Base-by-base conservation (phyloP, 2,113 vertebrate species). In the Apteryx owenii region DNA sequence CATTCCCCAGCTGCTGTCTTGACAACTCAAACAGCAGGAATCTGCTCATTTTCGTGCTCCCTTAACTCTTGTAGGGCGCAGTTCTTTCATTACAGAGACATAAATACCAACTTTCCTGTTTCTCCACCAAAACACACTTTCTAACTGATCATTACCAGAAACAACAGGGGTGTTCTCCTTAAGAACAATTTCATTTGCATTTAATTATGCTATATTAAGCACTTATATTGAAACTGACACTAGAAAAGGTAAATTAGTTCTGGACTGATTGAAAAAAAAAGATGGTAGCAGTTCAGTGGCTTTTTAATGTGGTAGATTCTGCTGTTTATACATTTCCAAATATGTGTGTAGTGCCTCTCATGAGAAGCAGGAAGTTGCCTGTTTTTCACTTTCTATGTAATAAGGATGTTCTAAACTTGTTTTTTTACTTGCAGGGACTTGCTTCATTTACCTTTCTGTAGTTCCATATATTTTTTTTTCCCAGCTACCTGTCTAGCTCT, bases 21-120 rank as follows among this genome's bases (percentile, higher is more conserved):
- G 84, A 73, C 62, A 95, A 75, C 62, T 61, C 77, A 95, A 90
- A 88, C 70, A 95, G 70, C 48, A 93, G 85, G 65, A 84, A 82
- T 56, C 76, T 85, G 31, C 70, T 94, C 3, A 4, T 82, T 68
- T 87, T 93, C 64, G 51, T 61, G 42, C 13, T 91, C 38, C 15
- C 21, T 80, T 86, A 64, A 14, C 61, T 82, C 51, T 53, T 29
- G 42, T 10, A 80, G 79, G 20, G 38, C n/a, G 42, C 48, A 61
- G 31, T 92, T 86, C 66, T 68, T 93, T 89, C 58, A 71, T 92
- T 58, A 88, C 15, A 72, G 85, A 96, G 50, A 82, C 58, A 21
- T 66, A 90, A 94, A 90, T 80, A 91, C 51, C 38, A 80, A n/a
- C 38, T 16, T 95, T 71, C 61, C 66, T 64, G 38, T 21, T 88